Conservation (phyloP, 2,888 invertebrate species). For the Epinotia brunnichana region DNA sequence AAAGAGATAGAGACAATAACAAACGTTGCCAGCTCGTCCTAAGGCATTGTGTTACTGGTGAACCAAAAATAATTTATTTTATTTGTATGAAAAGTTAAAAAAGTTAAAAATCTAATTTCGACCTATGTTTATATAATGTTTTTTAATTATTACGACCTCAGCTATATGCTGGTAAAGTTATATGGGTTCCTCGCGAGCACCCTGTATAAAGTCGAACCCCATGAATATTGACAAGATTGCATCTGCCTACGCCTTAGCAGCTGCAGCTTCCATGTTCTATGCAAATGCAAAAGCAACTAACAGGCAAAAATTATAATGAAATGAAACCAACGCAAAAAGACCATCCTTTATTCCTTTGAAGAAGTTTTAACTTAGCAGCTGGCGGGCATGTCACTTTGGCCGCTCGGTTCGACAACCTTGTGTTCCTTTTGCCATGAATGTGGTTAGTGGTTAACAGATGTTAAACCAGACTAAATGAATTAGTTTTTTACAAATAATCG, state of each 20-base stretch:
- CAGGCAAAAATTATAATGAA: constrained; percentile 64
- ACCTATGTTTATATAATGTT: no score
- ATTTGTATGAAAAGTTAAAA: no score
- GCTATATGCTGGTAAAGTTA: no score
- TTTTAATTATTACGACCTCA: no score
- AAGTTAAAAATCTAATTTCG: no score
- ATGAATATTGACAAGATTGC: background rate
- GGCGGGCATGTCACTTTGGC: constrained; percentile 70
- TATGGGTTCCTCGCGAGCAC: no score
- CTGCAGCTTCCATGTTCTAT: constrained; percentile 58
- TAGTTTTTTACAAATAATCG: background rate
- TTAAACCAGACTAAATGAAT: constrained; percentile 6
- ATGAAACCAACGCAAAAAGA: constrained; percentile 52
- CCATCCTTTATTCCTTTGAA: constrained; percentile 70
- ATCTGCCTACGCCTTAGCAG: background rate
- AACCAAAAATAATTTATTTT: no score
- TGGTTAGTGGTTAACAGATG: constrained; percentile 49
- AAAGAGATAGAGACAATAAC: no score
- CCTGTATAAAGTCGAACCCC: background rate
- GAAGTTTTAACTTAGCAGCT: constrained; percentile 66
- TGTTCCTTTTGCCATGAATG: constrained; percentile 62
- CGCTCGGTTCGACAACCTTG: constrained; percentile 59
- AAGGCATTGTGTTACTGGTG: no score
- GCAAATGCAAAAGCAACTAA: constrained; percentile 67
- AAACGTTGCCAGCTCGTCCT: no score